A percentile compares a stretch with the other conserved stretches of the same genome.
Conservation (phyloP, 1,140 invertebrate species). For the Drosophila carrolli region DNA sequence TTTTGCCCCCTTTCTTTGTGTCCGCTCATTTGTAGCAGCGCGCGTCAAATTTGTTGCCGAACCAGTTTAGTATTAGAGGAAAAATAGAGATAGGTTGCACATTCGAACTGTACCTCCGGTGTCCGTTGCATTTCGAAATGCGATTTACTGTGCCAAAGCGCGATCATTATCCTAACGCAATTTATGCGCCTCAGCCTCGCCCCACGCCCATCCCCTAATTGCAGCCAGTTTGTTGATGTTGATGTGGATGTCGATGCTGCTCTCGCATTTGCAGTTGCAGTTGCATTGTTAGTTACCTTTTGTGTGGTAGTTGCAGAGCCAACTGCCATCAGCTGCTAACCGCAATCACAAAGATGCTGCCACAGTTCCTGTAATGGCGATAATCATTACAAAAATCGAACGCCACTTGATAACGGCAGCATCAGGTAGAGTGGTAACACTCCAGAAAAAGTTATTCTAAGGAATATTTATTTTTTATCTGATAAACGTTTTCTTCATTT, state of each 20-base stretch:
- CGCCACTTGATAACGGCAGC: slow-evolving; percentile 32
- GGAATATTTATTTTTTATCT: too few relatives aligned
- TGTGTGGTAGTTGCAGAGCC: slow-evolving; percentile 35
- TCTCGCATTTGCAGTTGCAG: slow-evolving; percentile 51
- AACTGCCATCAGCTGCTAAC: slow-evolving; percentile 37
- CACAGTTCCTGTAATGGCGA: slow-evolving; percentile 64
- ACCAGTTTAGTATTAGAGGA: slow-evolving; percentile 60
- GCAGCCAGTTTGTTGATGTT: slow-evolving; percentile 54
- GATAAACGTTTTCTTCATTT: too few relatives aligned
- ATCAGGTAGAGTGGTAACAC: slow-evolving; percentile 4
- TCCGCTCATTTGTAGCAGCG: slow-evolving; percentile 72
- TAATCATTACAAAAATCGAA: slow-evolving; percentile 75
- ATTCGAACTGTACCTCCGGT: slow-evolving; percentile 73
- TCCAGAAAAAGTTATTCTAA: background rate
- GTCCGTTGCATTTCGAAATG: slow-evolving; percentile 76
- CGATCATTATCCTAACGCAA: slow-evolving; percentile 84
- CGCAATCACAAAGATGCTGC: slow-evolving; percentile 52
- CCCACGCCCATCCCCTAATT: slow-evolving; percentile 77
- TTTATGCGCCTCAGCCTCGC: slow-evolving; percentile 75
- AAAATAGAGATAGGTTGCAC: slow-evolving; percentile 41
- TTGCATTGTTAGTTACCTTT: slow-evolving; percentile 54
- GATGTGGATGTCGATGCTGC: background rate
- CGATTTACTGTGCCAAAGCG: slow-evolving; percentile 82
- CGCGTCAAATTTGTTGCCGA: slow-evolving; percentile 80
- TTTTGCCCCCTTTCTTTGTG: slow-evolving; percentile 35